Base-by-base conservation (phyloP, 2,797 vertebrate species). In the Epinephelus awoara region DNA sequence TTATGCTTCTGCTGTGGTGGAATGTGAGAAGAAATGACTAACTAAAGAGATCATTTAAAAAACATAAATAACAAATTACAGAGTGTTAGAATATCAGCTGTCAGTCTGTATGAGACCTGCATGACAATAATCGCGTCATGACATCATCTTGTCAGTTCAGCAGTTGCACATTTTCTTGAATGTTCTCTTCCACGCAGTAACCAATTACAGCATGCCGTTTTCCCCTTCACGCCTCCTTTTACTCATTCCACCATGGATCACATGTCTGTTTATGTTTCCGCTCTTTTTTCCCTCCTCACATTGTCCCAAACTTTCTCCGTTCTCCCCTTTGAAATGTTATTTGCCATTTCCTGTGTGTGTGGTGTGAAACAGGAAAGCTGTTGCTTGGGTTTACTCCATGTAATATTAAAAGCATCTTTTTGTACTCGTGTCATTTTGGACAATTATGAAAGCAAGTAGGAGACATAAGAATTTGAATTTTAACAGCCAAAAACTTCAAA, bases 171-270 rank as follows among this genome's bases (percentile, higher is more conserved):
- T 73, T 80, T 72, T 66, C 56, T 38, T 70, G 61, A 54, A 68
- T 49, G 19, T 79, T 63, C 46, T 51, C 51, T 63, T 21, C 49
- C 6, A 14, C 49, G 77, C 42, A 65, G 40, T 27, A 74, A 34
- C 67, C 58, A 81, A 68, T 72, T 78, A 57, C 47, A 51, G 54
- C 34, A 17, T 34, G 56, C 62, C 55, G 44, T 49, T 72, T 62
- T 54, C 52, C 42, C 62, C 18, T 52, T 70, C 73, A 59, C 21
- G 64, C 71, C 66, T 67, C 63, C 42, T 64, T 74, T 54, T 27
- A 62, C 55, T 81, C 34, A 72, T 76, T 77, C 55, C 56, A 82
- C 66, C 70, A 57, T 79, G 55, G 21, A 79, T 77, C 79, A 73
- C 62, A 76, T 64, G 72, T 11, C 70, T 65, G 58, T 67, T 57